Base-by-base conservation (phyloP, 2,888 invertebrate genomes). In the Drosophila fungiperda region DNA sequence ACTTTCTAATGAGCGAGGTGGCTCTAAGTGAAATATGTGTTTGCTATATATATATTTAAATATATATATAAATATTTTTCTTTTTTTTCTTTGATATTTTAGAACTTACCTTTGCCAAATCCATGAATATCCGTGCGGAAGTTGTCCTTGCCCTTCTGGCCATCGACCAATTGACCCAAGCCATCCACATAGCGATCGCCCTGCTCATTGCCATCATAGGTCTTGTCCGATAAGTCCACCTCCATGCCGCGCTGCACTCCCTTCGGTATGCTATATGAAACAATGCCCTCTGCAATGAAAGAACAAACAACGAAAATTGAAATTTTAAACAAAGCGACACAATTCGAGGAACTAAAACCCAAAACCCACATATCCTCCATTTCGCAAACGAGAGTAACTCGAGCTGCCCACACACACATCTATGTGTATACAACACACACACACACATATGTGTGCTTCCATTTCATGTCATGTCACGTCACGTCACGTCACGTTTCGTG, bases 211-310 rank as follows among this genome's bases (percentile, higher is more conserved):
- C 97, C 97, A 92, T 97, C 97, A 93, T 97, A 97, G 32, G 95
- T 96, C 81, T 95, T 94, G 94, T 97, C 97, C 68, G 95, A 95
- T 64, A 97, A 94, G 93, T 97, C 96, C 85, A 97, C 94, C 90
- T 96, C 96, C 72, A 95, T 94, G 63, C 96, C 94, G 90, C 96
- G 95, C 73, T 95, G 94, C 59, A 95, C 94, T 86, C 96, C 96
- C 93, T 96, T 96, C 35, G 96, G 96, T 94, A 96, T 96, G 82
- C 95, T 95, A 93, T 98, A 98, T 78, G 96, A 96, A 83, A 97
- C 93, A 75, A 97, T 94, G 70, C 96, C 96, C 92, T 96, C 97
- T 97, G 94, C 33, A 93, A 94, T 6, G 26, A 59, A 45, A 71
- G 40, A 32, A 49, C 15, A 45, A 45, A 45, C 4, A 38, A 68